Evolutionary conservation across 2,113 vertebrate genomes (phyloP).

Genomic region (Xiphias gladius): DNA sequence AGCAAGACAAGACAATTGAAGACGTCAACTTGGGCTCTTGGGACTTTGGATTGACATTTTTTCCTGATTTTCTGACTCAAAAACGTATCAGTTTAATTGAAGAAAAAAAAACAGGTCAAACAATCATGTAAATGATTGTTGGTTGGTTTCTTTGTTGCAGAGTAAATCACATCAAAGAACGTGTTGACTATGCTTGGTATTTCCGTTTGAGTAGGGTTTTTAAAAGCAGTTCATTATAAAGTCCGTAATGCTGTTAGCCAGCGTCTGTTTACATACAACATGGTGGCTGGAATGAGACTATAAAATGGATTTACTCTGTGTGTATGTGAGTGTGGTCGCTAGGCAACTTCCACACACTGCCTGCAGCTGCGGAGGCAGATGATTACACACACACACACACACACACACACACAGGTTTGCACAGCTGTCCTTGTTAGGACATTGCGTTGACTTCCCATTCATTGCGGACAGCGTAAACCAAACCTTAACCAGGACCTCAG

Average conservation of each 20-base stretch:
- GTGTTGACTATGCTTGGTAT: not conserved
- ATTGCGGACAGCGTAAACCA: too few relatives aligned
- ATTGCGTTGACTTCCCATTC: too few relatives aligned
- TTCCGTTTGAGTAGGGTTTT: not conserved
- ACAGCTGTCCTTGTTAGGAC: not conserved
- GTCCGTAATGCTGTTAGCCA: conserved; percentile 39
- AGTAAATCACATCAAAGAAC: not conserved
- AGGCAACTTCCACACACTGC: conserved; percentile 37
- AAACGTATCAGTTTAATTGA: too few relatives aligned
- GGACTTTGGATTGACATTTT: too few relatives aligned
- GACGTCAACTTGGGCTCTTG: too few relatives aligned
- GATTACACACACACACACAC: not conserved
- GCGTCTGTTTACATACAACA: conserved; percentile 10
- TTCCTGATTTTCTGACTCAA: too few relatives aligned
- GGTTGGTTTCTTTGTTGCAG: too few relatives aligned
- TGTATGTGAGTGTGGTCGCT: conserved; percentile 39
- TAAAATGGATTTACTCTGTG: conserved; percentile 32
- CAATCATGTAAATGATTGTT: too few relatives aligned
- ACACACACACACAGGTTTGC: not conserved
- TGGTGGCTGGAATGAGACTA: not conserved
- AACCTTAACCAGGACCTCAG: too few relatives aligned
- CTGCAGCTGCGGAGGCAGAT: conserved; percentile 38
- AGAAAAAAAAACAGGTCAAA: too few relatives aligned
- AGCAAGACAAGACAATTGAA: too few relatives aligned
- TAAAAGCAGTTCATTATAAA: too few relatives aligned